Percentiles rank a stretch among this genome's conserved stretches.
Conservation (phyloP, 2,113 vertebrate species). For the Uria lomvia region DNA sequence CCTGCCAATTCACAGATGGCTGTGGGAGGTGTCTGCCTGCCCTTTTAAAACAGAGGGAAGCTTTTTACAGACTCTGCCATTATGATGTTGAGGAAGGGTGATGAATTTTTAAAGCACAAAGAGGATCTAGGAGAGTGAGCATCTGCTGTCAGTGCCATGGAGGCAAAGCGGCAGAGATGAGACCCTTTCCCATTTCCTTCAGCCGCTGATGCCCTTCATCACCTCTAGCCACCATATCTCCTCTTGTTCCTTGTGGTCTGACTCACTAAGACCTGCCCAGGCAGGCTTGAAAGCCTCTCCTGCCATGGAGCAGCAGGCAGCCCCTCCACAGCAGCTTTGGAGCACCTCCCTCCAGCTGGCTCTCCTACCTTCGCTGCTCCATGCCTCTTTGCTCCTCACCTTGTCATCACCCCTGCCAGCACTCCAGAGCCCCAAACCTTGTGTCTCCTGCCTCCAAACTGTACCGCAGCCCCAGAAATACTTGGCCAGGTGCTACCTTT, state of each 20-base stretch:
- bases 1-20: background rate
- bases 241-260: background rate
- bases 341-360: background rate
- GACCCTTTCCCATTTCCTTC: background rate
- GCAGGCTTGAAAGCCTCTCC: background rate
- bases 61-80: background rate
- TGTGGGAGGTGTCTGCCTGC: background rate
- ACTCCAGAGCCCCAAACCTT: background rate
- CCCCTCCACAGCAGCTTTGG: fast-evolving
- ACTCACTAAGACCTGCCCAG: background rate
- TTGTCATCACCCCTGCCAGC: background rate
- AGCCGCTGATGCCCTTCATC: fast-evolving
- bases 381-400: background rate
- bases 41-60: background rate
- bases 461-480: background rate
- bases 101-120: background rate
- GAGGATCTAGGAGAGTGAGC: background rate
- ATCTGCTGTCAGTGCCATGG: background rate
- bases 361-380: background rate
- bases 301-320: background rate
- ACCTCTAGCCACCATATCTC: background rate
- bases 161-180: background rate
- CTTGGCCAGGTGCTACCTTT: background rate
- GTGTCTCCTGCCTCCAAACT: background rate
- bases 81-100: background rate